Conservation (phyloP, 2,888 invertebrate species). For the Uloborus plumipes region DNA sequence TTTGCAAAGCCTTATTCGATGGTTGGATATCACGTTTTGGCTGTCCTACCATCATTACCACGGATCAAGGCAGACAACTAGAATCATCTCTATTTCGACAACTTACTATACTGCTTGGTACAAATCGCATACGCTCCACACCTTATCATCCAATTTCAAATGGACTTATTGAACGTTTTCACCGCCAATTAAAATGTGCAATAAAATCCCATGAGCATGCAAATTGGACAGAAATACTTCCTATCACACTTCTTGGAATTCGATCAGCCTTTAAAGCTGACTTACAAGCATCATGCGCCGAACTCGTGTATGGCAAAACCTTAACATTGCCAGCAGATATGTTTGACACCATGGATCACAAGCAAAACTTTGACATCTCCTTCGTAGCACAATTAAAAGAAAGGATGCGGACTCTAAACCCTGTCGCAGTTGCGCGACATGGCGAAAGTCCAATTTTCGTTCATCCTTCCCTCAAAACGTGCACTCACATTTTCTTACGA, state of each 20-base stretch:
- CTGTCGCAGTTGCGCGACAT: too few relatives aligned
- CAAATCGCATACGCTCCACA: not conserved
- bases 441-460: too few relatives aligned
- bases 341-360: too few relatives aligned
- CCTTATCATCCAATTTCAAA: slow-evolving; percentile 15
- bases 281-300: not conserved
- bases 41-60: not conserved
- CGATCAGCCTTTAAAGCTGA: slow-evolving; percentile 3
- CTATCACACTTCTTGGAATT: slow-evolving; percentile 6
- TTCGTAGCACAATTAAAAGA: too few relatives aligned
- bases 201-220: not conserved
- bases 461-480: too few relatives aligned
- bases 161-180: slow-evolving; percentile 9
- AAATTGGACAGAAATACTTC: not conserved
- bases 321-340: slow-evolving; percentile 5
- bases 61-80: slow-evolving; percentile 1
- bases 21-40: not conserved
- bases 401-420: too few relatives aligned
- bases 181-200: not conserved
- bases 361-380: too few relatives aligned
- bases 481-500: too few relatives aligned
- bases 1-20: not conserved
- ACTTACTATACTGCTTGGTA: not conserved
- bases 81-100: not conserved
- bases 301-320: slow-evolving; percentile 15